Base-by-base conservation (phyloP, 1,140 invertebrate species). In the Euwallacea fornicatus region DNA sequence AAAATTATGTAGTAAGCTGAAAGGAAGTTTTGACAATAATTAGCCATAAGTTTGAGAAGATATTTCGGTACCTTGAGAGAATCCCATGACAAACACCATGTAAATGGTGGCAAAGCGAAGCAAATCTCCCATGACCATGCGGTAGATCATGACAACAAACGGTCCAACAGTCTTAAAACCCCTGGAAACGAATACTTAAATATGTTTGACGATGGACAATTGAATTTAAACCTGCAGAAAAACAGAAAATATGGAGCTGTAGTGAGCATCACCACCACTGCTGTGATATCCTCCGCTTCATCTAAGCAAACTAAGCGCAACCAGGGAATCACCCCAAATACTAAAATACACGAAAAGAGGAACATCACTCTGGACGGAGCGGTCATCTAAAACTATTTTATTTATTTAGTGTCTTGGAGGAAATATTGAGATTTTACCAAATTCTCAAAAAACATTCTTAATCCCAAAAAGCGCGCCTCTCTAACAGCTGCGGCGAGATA, bases 131-230 rank as follows among this genome's bases (percentile, higher is more conserved):
- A 93, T 93, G 16, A 99, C 92, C 95, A 99, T 99, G 74, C 95
- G 89, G 83, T 99, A 98, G 73, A 99, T 97, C 97, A 99, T 99
- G 62, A 98, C 95, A 6, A 99, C 97, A 88, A 99, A 98, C 7
- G 97, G 97, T 1, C 97, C 97, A 0, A 99, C 95, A 0, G 96
- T 97, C 81, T 97, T 97, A 81, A 99, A 97, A 33, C 97, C 97
- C 78, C 96, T 95, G 81, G 69, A 85, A 83, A 79, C 16, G 3
- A 15, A 13, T 15, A 56, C n/a, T 3, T 56, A n/a, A 15, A 63
- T 9, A 9, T 15, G n/a, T 63, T 46, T 63, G 13, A 3, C 15
- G 6, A 15, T 63, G 6, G 3, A 42, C 59, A n/a, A 33, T 33
- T 1, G 21, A 4, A 33, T 33, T 33, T 33, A 33, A 61, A 95